Evolutionary conservation across 2,113 vertebrate species (phyloP).

Genomic region (Alaudala cheleensis): DNA sequence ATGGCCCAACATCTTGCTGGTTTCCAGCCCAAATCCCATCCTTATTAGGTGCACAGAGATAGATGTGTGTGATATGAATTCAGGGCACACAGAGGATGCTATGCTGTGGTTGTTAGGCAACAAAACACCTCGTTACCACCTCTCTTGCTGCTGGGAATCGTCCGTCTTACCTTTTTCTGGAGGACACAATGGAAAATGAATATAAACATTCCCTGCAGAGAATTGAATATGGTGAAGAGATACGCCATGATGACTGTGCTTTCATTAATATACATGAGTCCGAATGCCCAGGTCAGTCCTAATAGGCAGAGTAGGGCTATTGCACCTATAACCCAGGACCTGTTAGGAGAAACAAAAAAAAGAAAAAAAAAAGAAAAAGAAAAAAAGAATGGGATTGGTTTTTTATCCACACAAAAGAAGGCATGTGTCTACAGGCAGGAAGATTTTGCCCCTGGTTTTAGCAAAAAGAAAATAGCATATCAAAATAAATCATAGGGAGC

Average conservation of each 20-base stretch:
- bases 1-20: not conserved
- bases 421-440: not conserved
- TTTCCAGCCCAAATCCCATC: slow-evolving; percentile 10
- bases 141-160: not conserved
- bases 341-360: slow-evolving; percentile 65
- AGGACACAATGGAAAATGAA: slow-evolving; percentile 99
- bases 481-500: not conserved
- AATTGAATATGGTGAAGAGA: slow-evolving; percentile 99
- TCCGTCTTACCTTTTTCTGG: slow-evolving; percentile 92
- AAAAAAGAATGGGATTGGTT: not conserved
- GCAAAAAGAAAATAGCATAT: not conserved
- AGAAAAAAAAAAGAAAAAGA: not conserved
- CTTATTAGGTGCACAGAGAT: not conserved
- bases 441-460: slow-evolving; percentile 13
- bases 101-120: not conserved
- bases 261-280: slow-evolving; percentile 99
- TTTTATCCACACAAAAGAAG: not conserved
- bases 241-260: slow-evolving; percentile 99
- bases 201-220: slow-evolving; percentile 99
- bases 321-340: slow-evolving; percentile 98
- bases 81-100: not conserved
- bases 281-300: slow-evolving; percentile 98
- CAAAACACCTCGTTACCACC: not conserved
- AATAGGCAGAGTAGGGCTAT: slow-evolving; percentile 96
- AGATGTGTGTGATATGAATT: not conserved